phyloP scores from a whole-genome alignment of 2,888 invertebrate species.

The Drosophila siamana region DNA sequence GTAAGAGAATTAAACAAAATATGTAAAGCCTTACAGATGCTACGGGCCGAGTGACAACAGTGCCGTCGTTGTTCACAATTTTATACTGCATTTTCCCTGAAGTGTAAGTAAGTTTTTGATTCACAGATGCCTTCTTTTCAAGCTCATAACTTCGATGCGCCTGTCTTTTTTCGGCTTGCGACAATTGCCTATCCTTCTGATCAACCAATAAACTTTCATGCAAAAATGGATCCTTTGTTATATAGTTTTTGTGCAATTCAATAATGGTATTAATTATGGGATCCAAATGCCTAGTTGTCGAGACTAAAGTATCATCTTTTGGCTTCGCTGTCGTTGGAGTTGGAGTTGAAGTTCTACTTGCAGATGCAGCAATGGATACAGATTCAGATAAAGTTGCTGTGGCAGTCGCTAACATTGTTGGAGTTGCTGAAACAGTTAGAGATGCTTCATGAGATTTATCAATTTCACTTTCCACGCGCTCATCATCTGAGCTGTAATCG shows the following conservation, averaged over 20 bases:
- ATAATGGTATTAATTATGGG: constrained; percentile 92
- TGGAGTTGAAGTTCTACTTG: not conserved
- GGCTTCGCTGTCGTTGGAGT: constrained; percentile 9
- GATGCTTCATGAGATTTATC: constrained; percentile 57
- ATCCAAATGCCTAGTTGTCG: constrained; percentile 88
- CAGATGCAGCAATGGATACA: not conserved
- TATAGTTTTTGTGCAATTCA: constrained; percentile 87
- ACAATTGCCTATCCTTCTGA: constrained; percentile 96
- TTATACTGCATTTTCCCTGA: constrained; percentile 87
- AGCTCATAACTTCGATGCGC: constrained; percentile 96
- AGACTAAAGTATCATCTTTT: constrained; percentile 39
- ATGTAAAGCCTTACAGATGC: constrained; percentile 86
- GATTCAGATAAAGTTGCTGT: not conserved
- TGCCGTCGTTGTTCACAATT: constrained; percentile 87
- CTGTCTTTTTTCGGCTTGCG: constrained; percentile 95
- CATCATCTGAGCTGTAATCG: constrained; percentile 95
- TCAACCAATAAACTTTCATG: constrained; percentile 98
- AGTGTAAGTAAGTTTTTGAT: constrained; percentile 87
- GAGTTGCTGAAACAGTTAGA: not conserved
- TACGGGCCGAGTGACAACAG: constrained; percentile 88
- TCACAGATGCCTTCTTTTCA: constrained; percentile 94
- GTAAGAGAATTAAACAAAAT: not conserved
- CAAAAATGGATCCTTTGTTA: constrained; percentile 95
- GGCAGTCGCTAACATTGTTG: not conserved
- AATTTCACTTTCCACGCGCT: constrained; percentile 85